phyloP scores from a whole-genome alignment of 2,113 vertebrate species.

The Nibea albiflora region DNA sequence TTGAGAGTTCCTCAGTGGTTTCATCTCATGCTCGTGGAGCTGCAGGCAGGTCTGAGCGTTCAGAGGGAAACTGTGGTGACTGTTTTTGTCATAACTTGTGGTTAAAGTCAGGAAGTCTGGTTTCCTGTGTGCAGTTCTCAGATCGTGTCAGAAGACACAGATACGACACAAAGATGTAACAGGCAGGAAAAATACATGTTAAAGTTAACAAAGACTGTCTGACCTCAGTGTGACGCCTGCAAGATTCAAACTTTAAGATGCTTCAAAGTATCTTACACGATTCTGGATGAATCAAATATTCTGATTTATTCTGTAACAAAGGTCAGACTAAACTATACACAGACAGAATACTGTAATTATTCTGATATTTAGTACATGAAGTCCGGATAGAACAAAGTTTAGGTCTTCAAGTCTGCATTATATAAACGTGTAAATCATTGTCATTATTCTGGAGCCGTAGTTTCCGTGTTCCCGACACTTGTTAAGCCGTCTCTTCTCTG shows the following conservation, averaged over 20 bases:
- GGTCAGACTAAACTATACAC: not conserved
- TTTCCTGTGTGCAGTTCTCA: slow-evolving; percentile 19
- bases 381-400: not conserved
- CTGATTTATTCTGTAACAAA: too few species aligned
- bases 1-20: not conserved
- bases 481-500: not conserved
- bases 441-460: not conserved
- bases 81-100: not conserved
- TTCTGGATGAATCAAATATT: not conserved
- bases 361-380: not conserved
- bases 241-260: not conserved
- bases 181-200: not conserved
- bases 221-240: not conserved
- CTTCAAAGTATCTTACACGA: not conserved
- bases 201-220: not conserved
- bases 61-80: not conserved
- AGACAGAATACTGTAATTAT: not conserved
- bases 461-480: not conserved
- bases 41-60: not conserved
- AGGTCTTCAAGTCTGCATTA: not conserved
- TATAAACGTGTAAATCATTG: too few species aligned
- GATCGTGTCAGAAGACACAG: not conserved
- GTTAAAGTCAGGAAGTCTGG: not conserved
- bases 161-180: not conserved
- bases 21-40: not conserved